Evolutionary conservation across 2,797 vertebrate species (phyloP), one percentile per base, ranked within the genome.

Genomic region (Lithobates pipiens): DNA sequence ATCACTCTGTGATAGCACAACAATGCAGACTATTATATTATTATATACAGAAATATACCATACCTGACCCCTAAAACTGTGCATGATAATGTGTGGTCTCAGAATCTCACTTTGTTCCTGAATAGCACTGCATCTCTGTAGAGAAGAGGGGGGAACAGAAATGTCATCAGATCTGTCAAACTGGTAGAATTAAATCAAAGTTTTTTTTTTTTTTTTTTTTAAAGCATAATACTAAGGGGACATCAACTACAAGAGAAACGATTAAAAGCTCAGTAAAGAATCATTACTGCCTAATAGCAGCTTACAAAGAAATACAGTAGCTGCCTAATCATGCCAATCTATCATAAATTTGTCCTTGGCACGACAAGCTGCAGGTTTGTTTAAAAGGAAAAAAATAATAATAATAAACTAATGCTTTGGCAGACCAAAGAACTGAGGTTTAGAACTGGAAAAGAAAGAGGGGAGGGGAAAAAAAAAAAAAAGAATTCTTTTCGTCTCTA

Each of bases 101-200:
- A 99, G 50, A 21, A 72, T 0, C 0, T 80, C 80, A 88, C 88
- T 96, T 91, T 98, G 95, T 84, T 96, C 95, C 18, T 89, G 92
- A 89, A 99, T 79, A 0, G 90, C 95, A 1, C 90, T 88, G n/a
- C 90, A 96, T 61, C 96, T 96, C 98, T 99, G 87, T 69, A 77
- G 87, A 25, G 13, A 70, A 90, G 18, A 27, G 54, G 54, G 89
- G 76, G 88, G 36, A 61, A 39, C 39, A 46, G 32, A 27, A 3
- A 42, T 11, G 78, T 21, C 39, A 78, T 79, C n/a, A 68, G 21
- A 8, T 9, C 8, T 65, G 27, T 23, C 8, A 46, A 11, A 46
- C 44, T 13, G 11, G 10, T 11, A 46, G 11, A 46, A 46, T 46
- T 11, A 15, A 46, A 46, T 46, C 11, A 46, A 46, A 46, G 44